Evolutionary conservation across 2,797 vertebrate genomes (phyloP), one percentile per base, ranked within the genome.

Genomic region (Melanotaenia boesemani): DNA sequence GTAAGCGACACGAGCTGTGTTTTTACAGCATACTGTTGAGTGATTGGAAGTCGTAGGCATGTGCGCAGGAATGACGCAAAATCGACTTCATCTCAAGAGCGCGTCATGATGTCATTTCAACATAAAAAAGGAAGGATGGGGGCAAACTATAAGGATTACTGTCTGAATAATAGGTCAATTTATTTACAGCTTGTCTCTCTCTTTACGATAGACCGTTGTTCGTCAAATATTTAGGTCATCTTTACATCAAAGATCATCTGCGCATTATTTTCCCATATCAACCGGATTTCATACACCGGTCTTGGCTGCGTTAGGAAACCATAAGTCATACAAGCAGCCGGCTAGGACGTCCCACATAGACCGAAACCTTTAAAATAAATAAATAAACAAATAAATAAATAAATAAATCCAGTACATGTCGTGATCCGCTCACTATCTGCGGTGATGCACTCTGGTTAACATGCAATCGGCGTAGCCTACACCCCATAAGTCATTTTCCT

Each of bases 1-100:
- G 77, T 69, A 70, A 71, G 80, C 71, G 58, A 20, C 77, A 50
- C 16, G 76, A 71, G 15, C 92, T 93, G 92, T 90, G 80, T 74
- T 93, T 95, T 94, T 94, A 95, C 95, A 88, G 63, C 77, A 32
- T 66, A 79, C 81, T 73, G 83, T 44, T 28, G 72, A 76, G 63
- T 89, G 91, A 90, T 85, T 92, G 92, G 88, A 80, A 85, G 90
- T 81, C 86, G 91, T 90, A 82, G 88, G 89, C 92, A 88, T 94
- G 94, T 95, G 93, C 95, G 95, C 95, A 95, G 90, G 92, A 93
- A 91, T 95, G 95, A 95, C 95, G 95, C 94, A 95, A 88, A 87
- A 88, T 88, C 91, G 89, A 95, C 93, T 93, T 94, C 91, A 92
- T 92, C 92, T 77, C 82, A 61, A 70, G 63, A 90, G 75, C 89